Conservation (phyloP, 2,797 vertebrate species). For the Spheniscus humboldti region DNA sequence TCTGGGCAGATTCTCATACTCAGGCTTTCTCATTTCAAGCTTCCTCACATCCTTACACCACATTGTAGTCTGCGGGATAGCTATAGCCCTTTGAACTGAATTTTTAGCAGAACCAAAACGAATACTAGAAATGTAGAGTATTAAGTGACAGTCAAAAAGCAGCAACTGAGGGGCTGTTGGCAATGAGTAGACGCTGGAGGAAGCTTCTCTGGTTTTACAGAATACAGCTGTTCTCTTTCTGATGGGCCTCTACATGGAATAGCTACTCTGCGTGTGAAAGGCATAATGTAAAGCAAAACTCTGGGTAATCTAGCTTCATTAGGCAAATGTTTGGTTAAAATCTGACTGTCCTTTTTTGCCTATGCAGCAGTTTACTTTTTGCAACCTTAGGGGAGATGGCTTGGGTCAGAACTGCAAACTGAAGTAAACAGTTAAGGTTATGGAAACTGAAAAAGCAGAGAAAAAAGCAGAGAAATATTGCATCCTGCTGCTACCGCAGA, state of each 20-base stretch:
- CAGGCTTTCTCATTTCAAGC: background rate
- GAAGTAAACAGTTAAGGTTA: background rate
- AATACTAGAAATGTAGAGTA: background rate
- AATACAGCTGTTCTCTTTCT: background rate
- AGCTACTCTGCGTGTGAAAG: background rate
- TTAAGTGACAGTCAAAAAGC: background rate
- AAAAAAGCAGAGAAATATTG: background rate
- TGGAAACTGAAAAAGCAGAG: background rate
- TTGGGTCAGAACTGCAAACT: background rate
- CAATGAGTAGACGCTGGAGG: background rate
- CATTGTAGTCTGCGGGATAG: background rate
- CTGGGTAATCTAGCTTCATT: background rate
- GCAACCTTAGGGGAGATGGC: background rate
- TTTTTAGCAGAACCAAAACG: background rate
- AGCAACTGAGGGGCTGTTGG: background rate
- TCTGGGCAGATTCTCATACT: background rate
- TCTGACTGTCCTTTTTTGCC: background rate
- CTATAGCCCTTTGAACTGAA: background rate
- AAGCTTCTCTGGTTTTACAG: background rate
- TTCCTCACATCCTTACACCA: background rate
- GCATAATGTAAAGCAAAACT: background rate
- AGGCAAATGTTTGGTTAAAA: background rate
- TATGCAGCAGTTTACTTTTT: background rate
- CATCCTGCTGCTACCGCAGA: background rate
- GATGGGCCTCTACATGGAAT: background rate